These are phyloP conservation scores for Protaetia brevitarsis DNA, from an alignment of 1,140 invertebrate species.

Conservation along the genomic window DNA sequence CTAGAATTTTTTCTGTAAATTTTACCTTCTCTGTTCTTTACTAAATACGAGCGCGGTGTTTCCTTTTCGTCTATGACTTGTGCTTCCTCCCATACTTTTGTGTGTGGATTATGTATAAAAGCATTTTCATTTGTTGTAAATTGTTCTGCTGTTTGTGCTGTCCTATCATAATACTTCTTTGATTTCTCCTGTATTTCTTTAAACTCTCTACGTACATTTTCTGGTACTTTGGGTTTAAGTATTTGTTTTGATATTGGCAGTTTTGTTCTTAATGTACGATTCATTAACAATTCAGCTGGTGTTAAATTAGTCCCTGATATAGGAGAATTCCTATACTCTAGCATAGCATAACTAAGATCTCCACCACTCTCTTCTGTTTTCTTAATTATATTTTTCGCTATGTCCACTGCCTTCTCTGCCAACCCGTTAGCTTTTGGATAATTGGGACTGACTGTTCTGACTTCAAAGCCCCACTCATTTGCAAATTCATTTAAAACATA, in stretches of 20 bases:
- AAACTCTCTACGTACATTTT: background rate
- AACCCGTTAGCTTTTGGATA: constrained; percentile 39
- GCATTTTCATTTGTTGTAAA: background rate
- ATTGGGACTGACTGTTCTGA: constrained; percentile 39
- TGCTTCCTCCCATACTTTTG: background rate
- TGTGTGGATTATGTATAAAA: background rate
- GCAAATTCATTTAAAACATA: constrained; percentile 37
- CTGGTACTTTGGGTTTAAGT: background rate
- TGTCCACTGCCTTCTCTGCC: constrained; percentile 37
- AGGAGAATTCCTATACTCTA: constrained; percentile 18
- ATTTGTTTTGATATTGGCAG: background rate
- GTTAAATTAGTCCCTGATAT: background rate
- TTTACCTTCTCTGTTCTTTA: background rate
- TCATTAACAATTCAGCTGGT: constrained; percentile 7
- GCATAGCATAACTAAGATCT: constrained; percentile 3
- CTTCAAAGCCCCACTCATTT: constrained; percentile 33
- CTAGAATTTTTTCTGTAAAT: background rate
- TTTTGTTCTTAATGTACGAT: background rate
- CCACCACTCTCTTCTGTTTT: constrained; percentile 28
- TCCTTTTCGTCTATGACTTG: background rate
- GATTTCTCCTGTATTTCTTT: background rate
- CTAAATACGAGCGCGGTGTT: background rate
- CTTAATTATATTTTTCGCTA: constrained; percentile 38
- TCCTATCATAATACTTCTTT: constrained; percentile 18
- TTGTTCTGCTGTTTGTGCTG: background rate